Evolutionary conservation across 1,140 invertebrate species (phyloP), one percentile per base, ranked within the genome.

Genomic region (Forficula auricularia): DNA sequence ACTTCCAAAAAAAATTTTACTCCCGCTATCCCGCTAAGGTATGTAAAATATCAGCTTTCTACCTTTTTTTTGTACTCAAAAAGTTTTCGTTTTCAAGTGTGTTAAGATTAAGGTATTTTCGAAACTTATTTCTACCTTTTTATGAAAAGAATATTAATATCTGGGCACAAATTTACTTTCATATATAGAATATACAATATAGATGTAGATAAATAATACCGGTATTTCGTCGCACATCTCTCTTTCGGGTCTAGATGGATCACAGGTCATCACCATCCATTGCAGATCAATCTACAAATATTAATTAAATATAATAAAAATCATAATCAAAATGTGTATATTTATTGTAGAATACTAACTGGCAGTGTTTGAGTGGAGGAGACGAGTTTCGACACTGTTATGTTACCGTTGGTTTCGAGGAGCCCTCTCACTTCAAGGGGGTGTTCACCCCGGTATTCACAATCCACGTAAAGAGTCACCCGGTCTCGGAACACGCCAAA

Each of bases 241-340:
- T 51, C 75, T 60, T 47, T 75, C 67, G 8, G 77, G 73, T 53
- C 70, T 65, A 1, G 70, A 68, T n/a, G 78, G 75, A 60, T 85
- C 79, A 57, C 81, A 85, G 50, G 73, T 77, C 48, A 85, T 61
- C 9, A 78, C 68, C 75, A 83, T 77, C 78, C 76, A 82, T 67
- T 85, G 81, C 20, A 85, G 58, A 54, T 84, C 80, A 53, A 83
- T 72, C 78, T 82, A 54, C 42, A 62, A 58, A 55, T 49, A 35
- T 9, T 37, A 36, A 37, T 9, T 43, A n/a, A 43, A 14, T 14
- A 14, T 8, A 20, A 32, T 18, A 31, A 31, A 39, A 7, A 34
- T 27, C 10, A 27, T 6, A 10, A 10, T 27, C 22, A 27, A 27
- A 4, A 27, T 27, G 22, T 6, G 22, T n/a, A n/a, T n/a, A n/a